Conservation (phyloP, 2,888 invertebrate genomes). For the Aporophyla nigra region DNA sequence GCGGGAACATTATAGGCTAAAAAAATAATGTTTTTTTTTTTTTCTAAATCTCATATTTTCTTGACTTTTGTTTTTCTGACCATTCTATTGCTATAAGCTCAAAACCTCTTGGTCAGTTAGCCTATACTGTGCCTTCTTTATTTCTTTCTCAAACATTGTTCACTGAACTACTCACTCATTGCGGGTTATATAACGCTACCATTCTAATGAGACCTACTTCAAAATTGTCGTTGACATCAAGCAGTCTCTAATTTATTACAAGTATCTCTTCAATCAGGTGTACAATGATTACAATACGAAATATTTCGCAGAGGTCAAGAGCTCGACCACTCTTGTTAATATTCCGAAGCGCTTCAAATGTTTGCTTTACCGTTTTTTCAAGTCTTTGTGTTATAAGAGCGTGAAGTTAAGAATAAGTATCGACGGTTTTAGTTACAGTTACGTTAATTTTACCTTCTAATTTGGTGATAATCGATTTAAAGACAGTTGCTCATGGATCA, state of each 20-base stretch:
- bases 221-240: constrained; percentile 56
- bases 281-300: constrained; percentile 64
- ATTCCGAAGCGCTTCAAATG: constrained; percentile 45
- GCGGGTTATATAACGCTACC: constrained; percentile 22
- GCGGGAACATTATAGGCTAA: no score
- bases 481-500: background rate
- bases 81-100: background rate
- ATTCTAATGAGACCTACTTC: constrained; percentile 43
- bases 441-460: constrained; percentile 34
- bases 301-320: constrained; percentile 68
- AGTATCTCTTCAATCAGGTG: constrained; percentile 61
- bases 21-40: background rate
- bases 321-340: constrained; percentile 54
- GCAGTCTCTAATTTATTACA: constrained; percentile 54
- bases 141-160: constrained; percentile 20
- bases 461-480: constrained; percentile 24
- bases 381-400: constrained; percentile 54
- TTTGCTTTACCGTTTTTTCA: constrained; percentile 56
- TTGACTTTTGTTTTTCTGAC: background rate
- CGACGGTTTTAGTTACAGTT: constrained; percentile 31
- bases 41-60: background rate
- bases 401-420: constrained; percentile 40
- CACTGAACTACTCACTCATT: constrained; percentile 30
- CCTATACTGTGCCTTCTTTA: background rate
- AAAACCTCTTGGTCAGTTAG: background rate